Percentiles rank a stretch among this genome's conserved stretches.
phyloP scores from a whole-genome alignment of 2,797 vertebrate species.

The Siniperca obscura region DNA sequence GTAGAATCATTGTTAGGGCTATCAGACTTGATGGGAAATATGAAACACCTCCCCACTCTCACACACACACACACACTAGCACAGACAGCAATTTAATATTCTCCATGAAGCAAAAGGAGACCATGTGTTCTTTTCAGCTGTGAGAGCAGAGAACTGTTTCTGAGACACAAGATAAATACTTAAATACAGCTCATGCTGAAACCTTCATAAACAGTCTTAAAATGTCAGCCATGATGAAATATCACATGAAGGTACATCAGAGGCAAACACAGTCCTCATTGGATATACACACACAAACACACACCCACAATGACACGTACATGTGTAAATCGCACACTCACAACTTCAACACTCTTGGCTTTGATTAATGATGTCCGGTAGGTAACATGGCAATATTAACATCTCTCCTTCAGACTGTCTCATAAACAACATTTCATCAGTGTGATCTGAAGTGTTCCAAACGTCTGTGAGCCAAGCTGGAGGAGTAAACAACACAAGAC shows the following conservation, averaged over 20 bases:
- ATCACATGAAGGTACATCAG: constrained; percentile 26
- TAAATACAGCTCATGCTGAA: constrained; percentile 23
- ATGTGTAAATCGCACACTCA: constrained; percentile 41
- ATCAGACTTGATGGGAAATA: constrained; percentile 26
- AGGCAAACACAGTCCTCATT: constrained; percentile 43
- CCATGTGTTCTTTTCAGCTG: constrained; percentile 31
- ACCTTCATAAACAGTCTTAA: constrained; percentile 39
- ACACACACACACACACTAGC: background rate
- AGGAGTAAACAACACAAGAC: constrained; percentile 70
- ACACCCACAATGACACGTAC: constrained; percentile 34
- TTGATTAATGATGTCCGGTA: constrained; percentile 63
- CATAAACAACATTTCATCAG: constrained; percentile 76
- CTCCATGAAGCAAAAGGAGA: constrained; percentile 17
- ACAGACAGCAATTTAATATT: constrained; percentile 39
- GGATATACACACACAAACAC: constrained; percentile 37
- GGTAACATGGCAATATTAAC: constrained; percentile 62
- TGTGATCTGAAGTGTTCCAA: constrained; percentile 65
- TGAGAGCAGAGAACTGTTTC: constrained; percentile 26
- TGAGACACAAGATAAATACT: constrained; percentile 48
- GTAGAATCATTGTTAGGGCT: constrained; percentile 13
- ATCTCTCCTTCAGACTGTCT: constrained; percentile 53
- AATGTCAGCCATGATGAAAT: constrained; percentile 48
- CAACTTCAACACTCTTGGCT: constrained; percentile 54
- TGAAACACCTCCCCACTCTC: background rate
- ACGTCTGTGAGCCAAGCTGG: constrained; percentile 56